A percentile compares a stretch with the other conserved stretches of the same genome.
These are phyloP conservation scores for Dermatemys mawii DNA, from an alignment of 2,113 vertebrate genomes.

Conservation along the genomic window DNA sequence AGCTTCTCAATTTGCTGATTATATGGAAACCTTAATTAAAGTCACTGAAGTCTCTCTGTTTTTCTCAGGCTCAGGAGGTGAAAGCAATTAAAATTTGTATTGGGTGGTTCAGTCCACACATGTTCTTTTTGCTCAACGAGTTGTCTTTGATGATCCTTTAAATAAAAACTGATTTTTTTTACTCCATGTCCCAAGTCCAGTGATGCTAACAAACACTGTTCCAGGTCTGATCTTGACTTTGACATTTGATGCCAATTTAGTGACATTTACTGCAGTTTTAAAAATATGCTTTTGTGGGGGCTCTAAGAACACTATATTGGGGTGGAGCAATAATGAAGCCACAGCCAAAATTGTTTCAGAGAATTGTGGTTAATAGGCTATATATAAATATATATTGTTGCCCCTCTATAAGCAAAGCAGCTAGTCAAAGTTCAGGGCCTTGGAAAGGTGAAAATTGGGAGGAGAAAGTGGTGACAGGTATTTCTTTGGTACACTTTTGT, in stretches of 20 bases:
- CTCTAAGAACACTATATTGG: background rate
- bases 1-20: background rate
- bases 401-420: background rate
- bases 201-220: background rate
- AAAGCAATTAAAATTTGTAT: background rate
- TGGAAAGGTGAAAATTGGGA: background rate
- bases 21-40: conserved; percentile 8
- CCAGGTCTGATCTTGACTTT: background rate
- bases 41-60: background rate
- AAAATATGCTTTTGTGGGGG: conserved; percentile 21
- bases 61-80: background rate
- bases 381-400: background rate
- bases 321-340: background rate
- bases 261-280: conserved; percentile 13
- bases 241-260: conserved; percentile 2
- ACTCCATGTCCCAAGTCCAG: background rate
- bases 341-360: background rate
- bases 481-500: background rate
- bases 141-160: background rate
- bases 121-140: background rate
- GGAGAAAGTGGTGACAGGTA: background rate
- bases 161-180: background rate
- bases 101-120: background rate
- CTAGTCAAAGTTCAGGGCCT: background rate
- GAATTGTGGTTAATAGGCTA: fast-evolving